Base-by-base conservation (phyloP, 2,888 invertebrate genomes). In the Tetropium fuscum region DNA sequence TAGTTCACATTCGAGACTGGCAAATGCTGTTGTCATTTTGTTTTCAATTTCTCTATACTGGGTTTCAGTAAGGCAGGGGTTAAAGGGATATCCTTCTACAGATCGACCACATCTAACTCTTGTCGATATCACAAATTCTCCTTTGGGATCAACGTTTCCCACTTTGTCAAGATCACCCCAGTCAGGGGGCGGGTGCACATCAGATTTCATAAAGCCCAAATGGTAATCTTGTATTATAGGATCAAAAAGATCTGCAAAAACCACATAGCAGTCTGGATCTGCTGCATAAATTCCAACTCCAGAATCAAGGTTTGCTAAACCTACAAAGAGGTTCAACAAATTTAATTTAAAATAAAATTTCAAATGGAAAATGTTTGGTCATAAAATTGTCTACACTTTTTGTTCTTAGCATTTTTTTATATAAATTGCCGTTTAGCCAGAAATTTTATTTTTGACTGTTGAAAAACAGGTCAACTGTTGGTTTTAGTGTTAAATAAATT, bases 161-260 rank as follows among this genome's bases (percentile, higher is more conserved):
- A 83, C 54, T 3, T 81, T 78, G 63, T 80, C 78, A n/a, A 84
- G 72, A 70, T 88, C 83, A 41, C 90, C 90, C 80, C 88, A 89
- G 73, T 88, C 84, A 20, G 83, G 79, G 1, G 83, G 74, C 5
- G 90, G 90, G 74, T 91, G 91, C 60, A 81, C 82, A 70, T 85
- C 85, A 13, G 77, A 76, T 58, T 83, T 72, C 58, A 80, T 81
- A 77, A 90, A 89, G 47, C 87, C 87, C 32, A 79, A 81, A 77
- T 90, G 90, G 78, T 90, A 90, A 70, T 89, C 88, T 71, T 87
- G 85, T 75, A 91, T 90, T 70, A 90, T 84, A 13, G 87, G 87
- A 80, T 90, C 86, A 78, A 91, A 90, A 51, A 91, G 81, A 16
- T 85, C 84, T 53, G 83, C 83, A 76, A 90, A 91, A 27, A 86